Percentiles rank a stretch among this genome's conserved stretches.
Conservation (phyloP, 2,888 invertebrate species). For the Stenolophus ochropezus region DNA sequence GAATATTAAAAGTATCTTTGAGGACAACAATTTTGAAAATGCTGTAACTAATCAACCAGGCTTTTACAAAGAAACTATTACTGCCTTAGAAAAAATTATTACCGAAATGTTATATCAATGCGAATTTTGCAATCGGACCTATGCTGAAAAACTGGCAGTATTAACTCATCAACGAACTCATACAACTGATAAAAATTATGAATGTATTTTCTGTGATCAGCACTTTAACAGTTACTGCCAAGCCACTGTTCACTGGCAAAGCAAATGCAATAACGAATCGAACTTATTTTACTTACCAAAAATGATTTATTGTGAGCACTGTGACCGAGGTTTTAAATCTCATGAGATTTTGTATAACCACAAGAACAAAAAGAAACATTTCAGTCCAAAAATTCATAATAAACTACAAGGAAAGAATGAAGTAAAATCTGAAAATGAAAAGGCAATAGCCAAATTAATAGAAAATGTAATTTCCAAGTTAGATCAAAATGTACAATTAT, state of each 20-base stretch:
- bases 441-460: slow-evolving; percentile 69
- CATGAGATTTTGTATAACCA: slow-evolving; percentile 76
- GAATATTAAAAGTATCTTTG: slow-evolving; percentile 32
- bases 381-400: slow-evolving; percentile 70
- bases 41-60: slow-evolving; percentile 36
- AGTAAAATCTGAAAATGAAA: slow-evolving; percentile 66
- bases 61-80: slow-evolving; percentile 34
- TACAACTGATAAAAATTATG: slow-evolving; percentile 72
- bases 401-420: slow-evolving; percentile 58
- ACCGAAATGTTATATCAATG: slow-evolving; percentile 75
- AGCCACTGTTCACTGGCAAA: slow-evolving; percentile 76
- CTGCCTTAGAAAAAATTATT: slow-evolving; percentile 66
- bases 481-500: slow-evolving; percentile 61
- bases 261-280: slow-evolving; percentile 72
- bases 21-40: slow-evolving; percentile 59
- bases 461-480: slow-evolving; percentile 70
- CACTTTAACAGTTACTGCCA: slow-evolving; percentile 74
- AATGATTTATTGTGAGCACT: slow-evolving; percentile 73
- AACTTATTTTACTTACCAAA: slow-evolving; percentile 73
- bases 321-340: slow-evolving; percentile 74
- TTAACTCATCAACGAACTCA: slow-evolving; percentile 72
- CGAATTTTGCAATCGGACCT: slow-evolving; percentile 78
- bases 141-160: slow-evolving; percentile 74
- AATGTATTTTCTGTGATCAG: slow-evolving; percentile 72
- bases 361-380: slow-evolving; percentile 75